These are phyloP conservation scores for Spinus pinus DNA, from an alignment of 2,797 vertebrate genomes.

Conservation along the genomic window DNA sequence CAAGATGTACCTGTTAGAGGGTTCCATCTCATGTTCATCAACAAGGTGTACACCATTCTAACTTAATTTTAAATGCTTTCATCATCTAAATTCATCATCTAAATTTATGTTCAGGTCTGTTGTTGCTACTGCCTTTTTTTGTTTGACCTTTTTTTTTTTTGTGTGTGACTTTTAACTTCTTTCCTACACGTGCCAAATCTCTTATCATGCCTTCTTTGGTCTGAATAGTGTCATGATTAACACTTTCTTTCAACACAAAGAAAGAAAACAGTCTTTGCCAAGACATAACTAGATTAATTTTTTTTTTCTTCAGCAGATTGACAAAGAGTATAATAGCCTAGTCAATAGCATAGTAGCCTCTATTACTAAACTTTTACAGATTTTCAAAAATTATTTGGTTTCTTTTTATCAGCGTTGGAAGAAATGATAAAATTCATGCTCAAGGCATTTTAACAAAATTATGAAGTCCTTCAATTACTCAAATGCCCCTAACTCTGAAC, in stretches of 20 bases:
- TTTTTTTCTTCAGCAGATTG: neutral
- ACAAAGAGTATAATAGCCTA: neutral
- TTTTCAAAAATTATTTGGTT: neutral
- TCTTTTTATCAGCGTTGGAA: neutral
- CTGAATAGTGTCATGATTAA: neutral
- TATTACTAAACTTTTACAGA: neutral
- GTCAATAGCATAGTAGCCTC: neutral
- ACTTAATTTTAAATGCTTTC: neutral
- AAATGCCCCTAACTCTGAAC: neutral
- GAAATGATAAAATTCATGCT: neutral
- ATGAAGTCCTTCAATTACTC: neutral
- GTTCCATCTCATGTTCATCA: neutral
- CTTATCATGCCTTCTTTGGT: neutral
- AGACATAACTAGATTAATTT: neutral
- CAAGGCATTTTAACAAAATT: neutral
- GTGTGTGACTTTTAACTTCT: neutral
- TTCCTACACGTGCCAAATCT: neutral
- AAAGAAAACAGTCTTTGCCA: neutral
- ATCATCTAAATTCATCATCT: neutral
- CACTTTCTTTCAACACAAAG: neutral
- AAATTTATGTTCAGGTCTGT: neutral
- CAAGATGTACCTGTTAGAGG: neutral
- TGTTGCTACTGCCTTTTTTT: neutral
- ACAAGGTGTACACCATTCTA: neutral
- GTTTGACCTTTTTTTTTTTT: neutral